These are phyloP conservation scores for Glaucomys volans DNA, from an alignment of 2,113 vertebrate species.

Conservation along the genomic window DNA sequence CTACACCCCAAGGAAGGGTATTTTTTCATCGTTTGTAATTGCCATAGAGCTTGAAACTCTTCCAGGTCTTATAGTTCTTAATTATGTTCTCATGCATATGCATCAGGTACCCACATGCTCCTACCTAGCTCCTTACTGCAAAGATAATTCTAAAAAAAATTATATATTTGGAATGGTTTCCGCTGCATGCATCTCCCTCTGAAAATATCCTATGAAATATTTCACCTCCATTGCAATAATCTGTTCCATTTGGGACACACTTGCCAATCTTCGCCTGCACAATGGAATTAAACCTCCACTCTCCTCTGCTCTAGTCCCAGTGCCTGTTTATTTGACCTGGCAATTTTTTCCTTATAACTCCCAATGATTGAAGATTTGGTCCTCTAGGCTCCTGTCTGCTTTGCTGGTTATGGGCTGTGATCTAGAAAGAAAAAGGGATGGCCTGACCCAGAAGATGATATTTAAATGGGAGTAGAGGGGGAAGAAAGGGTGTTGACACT, in stretches of 20 bases:
- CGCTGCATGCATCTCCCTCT: slow-evolving; percentile 71
- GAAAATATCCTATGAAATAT: slow-evolving; percentile 76
- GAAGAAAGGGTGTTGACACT: not conserved
- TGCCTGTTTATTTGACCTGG: slow-evolving; percentile 48
- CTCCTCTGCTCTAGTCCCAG: accelerated
- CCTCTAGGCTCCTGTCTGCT: not conserved
- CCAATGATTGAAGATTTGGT: not conserved
- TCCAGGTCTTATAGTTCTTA: slow-evolving; percentile 88
- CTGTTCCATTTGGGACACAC: slow-evolving; percentile 46
- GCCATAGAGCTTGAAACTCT: slow-evolving; percentile 86
- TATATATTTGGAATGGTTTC: slow-evolving; percentile 63
- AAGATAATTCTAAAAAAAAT: slow-evolving; percentile 82
- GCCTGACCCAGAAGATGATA: not conserved
- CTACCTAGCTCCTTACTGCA: slow-evolving; percentile 79
- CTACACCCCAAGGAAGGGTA: slow-evolving; percentile 83
- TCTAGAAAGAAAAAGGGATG: not conserved
- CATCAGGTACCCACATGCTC: slow-evolving; percentile 81
- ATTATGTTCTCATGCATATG: slow-evolving; percentile 89
- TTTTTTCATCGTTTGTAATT: slow-evolving; percentile 86
- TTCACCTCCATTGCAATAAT: slow-evolving; percentile 65
- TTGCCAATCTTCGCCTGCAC: slow-evolving; percentile 36
- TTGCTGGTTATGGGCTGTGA: not conserved
- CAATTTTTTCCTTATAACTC: slow-evolving; percentile 35
- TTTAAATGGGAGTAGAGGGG: not conserved
- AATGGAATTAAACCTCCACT: not conserved